Evolutionary conservation across 1,140 invertebrate species (phyloP), one percentile per base, ranked within the genome.

Genomic region (Neomicropteryx cornuta): DNA sequence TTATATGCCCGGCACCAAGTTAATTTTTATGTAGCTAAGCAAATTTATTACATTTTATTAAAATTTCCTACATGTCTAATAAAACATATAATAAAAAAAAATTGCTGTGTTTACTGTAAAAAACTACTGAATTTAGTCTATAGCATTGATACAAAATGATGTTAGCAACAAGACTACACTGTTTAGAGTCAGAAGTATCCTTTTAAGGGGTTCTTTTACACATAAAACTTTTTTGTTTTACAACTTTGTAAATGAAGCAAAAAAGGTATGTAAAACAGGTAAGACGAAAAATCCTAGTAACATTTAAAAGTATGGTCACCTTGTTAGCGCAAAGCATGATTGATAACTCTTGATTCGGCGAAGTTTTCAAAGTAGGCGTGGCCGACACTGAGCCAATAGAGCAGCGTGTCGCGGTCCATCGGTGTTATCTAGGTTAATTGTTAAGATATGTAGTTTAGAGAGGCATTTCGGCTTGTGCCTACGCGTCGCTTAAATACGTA

Each of bases 401-500:
- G 13, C 13, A 24, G 13, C 6, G 13, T 24, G 6, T 6, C 6
- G 13, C 23, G 6, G 23, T 24, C 23, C 6, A 24, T 8, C 6
- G 23, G 6, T 24, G 13, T 24, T 24, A 8, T 24, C 13, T 24
- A 24, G 23, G 13, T 20, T 11, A 38, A 3, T 18, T 18, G 20
- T 29, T 17, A 8, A 39, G n/a, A 22, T 41, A 23, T 28, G 17
- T 18, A 33, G 10, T 13, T 22, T 20, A 18, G 27, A 23, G 14
- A 18, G 22, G 30, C 5, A 44, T 38, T 27, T 44, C 39, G 14
- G 11, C 20, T n/a, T n/a, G n/a, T n/a, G n/a, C n/a, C n/a, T n/a
- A n/a, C n/a, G n/a, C n/a, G n/a, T n/a, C n/a, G n/a, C n/a, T n/a
- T n/a, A n/a, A n/a, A n/a, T n/a, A n/a, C n/a, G n/a, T n/a, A n/a